Percentiles rank a stretch among this genome's conserved stretches.
Evolutionary conservation across 1,140 invertebrate genomes (phyloP).

Genomic region (Eumeta japonica): DNA sequence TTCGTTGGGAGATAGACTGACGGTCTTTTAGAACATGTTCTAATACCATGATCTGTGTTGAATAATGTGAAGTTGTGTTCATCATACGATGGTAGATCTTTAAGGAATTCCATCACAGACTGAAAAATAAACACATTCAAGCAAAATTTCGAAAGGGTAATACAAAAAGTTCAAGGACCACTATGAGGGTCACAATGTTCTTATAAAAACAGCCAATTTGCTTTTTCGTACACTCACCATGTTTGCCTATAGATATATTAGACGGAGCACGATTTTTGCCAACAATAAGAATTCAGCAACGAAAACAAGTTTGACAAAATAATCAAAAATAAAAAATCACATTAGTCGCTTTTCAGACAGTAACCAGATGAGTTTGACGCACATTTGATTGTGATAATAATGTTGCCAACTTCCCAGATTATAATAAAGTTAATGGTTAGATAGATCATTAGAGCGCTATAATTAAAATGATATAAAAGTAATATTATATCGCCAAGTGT

Average conservation of each 20-base stretch:
- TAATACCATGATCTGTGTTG: conserved; percentile 80
- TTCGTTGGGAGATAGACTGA: conserved; percentile 88
- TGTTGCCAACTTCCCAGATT: not conserved
- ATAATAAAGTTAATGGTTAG: too few species aligned
- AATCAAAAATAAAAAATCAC: conserved; percentile 32
- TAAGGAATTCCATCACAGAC: conserved; percentile 85
- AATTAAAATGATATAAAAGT: too few species aligned
- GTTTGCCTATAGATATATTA: conserved; percentile 13
- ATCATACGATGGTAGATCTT: conserved; percentile 86
- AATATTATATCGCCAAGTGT: too few species aligned
- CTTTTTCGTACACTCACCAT: conserved; percentile 45
- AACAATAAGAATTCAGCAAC: conserved; percentile 15
- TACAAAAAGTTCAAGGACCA: too few species aligned
- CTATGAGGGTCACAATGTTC: too few species aligned
- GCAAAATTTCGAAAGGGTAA: not conserved
- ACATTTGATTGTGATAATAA: not conserved
- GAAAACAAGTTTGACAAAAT: conserved; percentile 22
- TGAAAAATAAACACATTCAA: conserved; percentile 37
- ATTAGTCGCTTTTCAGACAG: conserved; percentile 18
- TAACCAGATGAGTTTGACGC: conserved; percentile 40
- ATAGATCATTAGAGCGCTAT: too few species aligned
- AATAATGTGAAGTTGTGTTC: conserved; percentile 88
- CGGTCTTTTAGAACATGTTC: conserved; percentile 80
- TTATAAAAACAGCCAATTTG: too few species aligned
- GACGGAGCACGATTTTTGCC: conserved; percentile 9